Conservation (phyloP, 2,888 invertebrate genomes). For the Carpatolechia fugitivella region DNA sequence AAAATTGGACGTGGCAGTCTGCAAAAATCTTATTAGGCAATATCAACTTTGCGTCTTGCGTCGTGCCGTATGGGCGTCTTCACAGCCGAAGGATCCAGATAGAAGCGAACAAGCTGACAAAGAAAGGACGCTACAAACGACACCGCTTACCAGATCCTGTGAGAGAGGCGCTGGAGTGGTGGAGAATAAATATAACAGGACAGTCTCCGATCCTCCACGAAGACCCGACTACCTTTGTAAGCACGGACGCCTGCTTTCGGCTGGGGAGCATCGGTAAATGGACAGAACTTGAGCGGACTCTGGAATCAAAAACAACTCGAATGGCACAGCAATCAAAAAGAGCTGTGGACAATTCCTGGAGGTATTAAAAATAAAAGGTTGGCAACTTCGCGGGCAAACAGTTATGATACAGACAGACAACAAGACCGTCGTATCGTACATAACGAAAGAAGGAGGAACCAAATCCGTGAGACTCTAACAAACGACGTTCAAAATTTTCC, state of each 20-base stretch:
- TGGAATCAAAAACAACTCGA: no score
- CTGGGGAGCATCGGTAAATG: conserved; percentile 17
- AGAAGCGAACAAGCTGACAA: conserved; percentile 18
- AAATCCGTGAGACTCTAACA: no score
- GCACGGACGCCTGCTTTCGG: conserved; percentile 18
- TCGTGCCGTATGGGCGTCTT: conserved; percentile 17
- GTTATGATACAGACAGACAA: no score
- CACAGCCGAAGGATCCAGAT: conserved; percentile 20
- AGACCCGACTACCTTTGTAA: background rate
- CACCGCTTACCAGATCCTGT: conserved; percentile 10
- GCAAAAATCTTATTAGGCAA: conserved; percentile 18
- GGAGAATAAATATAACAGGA: background rate
- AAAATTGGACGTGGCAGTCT: conserved; percentile 9
- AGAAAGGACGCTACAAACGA: background rate
- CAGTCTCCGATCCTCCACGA: background rate
- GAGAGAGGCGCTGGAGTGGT: background rate
- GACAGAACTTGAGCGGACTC: background rate
- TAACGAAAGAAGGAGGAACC: no score
- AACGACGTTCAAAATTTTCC: no score
- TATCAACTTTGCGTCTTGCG: conserved; percentile 18
- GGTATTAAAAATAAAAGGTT: no score
- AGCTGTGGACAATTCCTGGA: no score
- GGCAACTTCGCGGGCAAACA: no score
- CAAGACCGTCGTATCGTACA: no score
- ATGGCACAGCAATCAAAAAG: no score